Evolutionary conservation across 2,888 invertebrate species (phyloP).

Genomic region (Chalcosyrphus nemorum): DNA sequence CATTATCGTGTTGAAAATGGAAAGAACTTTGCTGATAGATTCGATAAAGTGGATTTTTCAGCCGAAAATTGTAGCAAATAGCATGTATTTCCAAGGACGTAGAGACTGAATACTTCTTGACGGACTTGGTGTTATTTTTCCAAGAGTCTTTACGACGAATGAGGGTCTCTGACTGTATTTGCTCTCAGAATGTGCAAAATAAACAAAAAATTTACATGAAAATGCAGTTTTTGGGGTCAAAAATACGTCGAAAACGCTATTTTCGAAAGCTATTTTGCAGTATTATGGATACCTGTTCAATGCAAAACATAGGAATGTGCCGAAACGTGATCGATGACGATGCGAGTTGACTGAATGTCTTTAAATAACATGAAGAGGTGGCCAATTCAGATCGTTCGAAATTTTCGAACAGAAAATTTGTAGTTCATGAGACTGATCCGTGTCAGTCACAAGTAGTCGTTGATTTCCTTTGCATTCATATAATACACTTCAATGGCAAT

Average conservation of each 20-base stretch:
- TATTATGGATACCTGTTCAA: background rate
- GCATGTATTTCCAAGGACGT: no score
- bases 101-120: no score
- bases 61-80: no score
- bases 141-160: no score
- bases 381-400: background rate
- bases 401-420: background rate
- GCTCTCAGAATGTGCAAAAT: background rate
- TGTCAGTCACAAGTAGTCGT: no score
- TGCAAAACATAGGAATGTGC: background rate
- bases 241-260: background rate
- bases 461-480: no score
- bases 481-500: background rate
- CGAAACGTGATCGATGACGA: conserved; percentile 13
- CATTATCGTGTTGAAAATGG: no score
- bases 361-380: conserved; percentile 12
- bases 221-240: background rate
- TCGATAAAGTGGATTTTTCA: no score
- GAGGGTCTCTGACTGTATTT: no score
- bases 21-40: no score
- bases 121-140: no score
- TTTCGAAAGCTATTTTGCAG: background rate
- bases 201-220: background rate
- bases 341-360: conserved; percentile 3
- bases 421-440: background rate